Evolutionary conservation across 2,113 vertebrate genomes (phyloP).

Genomic region (Xerus inauris): DNA sequence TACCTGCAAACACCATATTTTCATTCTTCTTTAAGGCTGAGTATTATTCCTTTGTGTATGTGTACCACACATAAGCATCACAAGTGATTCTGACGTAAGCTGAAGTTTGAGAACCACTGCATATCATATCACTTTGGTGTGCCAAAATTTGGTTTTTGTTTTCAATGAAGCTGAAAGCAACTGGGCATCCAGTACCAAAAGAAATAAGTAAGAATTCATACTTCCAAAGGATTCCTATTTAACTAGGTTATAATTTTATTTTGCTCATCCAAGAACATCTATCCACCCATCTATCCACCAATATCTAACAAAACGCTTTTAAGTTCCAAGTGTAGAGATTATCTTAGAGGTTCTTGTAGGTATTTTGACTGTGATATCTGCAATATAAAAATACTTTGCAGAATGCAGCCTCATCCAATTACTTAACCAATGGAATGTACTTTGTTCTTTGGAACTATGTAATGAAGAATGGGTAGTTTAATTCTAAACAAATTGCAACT

Average conservation of each 20-base stretch:
- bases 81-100: background rate
- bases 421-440: background rate
- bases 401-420: background rate
- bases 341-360: background rate
- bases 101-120: background rate
- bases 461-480: background rate
- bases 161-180: background rate
- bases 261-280: background rate
- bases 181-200: background rate
- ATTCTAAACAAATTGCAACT: constrained; percentile 4
- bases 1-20: too few relatives aligned
- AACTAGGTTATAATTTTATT: constrained; percentile 6
- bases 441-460: background rate
- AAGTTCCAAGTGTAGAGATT: background rate
- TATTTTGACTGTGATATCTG: background rate
- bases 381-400: background rate
- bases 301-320: background rate
- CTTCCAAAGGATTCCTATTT: background rate
- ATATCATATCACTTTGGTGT: background rate
- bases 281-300: background rate
- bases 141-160: background rate
- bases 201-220: background rate
- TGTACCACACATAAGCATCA: too few relatives aligned
- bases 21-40: too few relatives aligned
- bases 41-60: too few relatives aligned